phyloP scores from a whole-genome alignment of 2,113 vertebrate species.

The Archilochus colubris region DNA sequence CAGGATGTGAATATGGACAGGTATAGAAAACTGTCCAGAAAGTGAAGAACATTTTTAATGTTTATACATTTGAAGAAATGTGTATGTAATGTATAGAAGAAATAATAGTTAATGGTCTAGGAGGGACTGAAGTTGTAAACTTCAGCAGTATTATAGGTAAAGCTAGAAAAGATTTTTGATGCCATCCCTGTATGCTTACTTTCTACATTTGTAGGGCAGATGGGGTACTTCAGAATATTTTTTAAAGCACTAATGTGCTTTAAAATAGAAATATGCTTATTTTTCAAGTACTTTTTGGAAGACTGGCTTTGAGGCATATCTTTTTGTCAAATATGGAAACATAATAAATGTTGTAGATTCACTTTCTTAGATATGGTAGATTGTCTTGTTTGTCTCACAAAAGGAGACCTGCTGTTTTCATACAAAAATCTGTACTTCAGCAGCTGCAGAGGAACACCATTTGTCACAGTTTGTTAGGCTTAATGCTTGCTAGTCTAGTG shows the following conservation, averaged over 20 bases:
- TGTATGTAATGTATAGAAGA: background rate
- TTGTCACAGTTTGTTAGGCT: background rate
- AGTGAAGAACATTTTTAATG: background rate
- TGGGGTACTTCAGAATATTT: background rate
- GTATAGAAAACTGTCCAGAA: background rate
- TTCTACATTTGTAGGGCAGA: background rate
- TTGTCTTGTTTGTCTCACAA: background rate
- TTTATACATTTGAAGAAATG: background rate
- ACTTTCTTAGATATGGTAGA: background rate
- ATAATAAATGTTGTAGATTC: background rate
- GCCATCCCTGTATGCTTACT: fast-evolving
- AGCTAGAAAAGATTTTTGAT: background rate
- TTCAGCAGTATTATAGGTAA: background rate
- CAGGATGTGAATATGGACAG: background rate
- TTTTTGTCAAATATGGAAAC: background rate
- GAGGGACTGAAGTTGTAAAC: background rate
- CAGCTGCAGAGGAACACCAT: background rate
- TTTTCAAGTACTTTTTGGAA: background rate
- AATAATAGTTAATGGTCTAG: background rate
- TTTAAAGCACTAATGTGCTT: background rate
- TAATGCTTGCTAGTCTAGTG: background rate
- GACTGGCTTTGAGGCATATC: background rate
- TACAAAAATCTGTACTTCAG: background rate
- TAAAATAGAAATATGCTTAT: background rate
- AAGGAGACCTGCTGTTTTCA: background rate